Base-by-base conservation (phyloP, 2,888 invertebrate species). In the Phanerotoma sp. region DNA sequence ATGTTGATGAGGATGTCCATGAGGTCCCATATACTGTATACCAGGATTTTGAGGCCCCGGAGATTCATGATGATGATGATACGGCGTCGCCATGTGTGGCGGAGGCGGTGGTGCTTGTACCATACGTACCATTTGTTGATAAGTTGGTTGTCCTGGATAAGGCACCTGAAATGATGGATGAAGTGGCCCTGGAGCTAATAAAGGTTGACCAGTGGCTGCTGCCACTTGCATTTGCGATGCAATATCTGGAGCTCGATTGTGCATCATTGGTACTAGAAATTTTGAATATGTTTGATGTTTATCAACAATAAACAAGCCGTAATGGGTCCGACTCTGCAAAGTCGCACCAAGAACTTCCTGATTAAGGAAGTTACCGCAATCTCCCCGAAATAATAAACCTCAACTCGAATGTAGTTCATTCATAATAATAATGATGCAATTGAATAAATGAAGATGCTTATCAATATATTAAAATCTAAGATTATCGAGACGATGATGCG, bases 141-240 rank as follows among this genome's bases (percentile, higher is more conserved):
- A 79, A 49, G 77, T 69, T 54, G 80, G 80, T 56, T 76, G 77
- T 66, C 82, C 82, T 61, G 84, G 80, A 74, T 84, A 86, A 68
- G 83, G 83, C 78, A 85, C 83, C 62, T 84, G 84, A 67, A 77
- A 75, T 72, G 85, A 80, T 64, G 82, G 87, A 71, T 86, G 88
- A 72, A 92, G 80, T 10, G 91, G 89, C 16, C 87, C 89, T 18
- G 91, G 88, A 35, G 93, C 89, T 67, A 93, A 78, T 55, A 94
- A 80, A 4, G 93, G 93, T 76, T 91, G 93, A 0, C 93, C 93
- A 33, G 91, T 91, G 25, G 85, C 83, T 53, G 88, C 88, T 20
- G 88, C 88, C 59, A 91, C 90, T 72, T 91, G 92, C 83, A 93
- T 89, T 70, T 89, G 87, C 15, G 86, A 84, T 47, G 86, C 80